These are phyloP conservation scores for Argyrosomus japonicus DNA, from an alignment of 2,113 vertebrate species.

Conservation along the genomic window DNA sequence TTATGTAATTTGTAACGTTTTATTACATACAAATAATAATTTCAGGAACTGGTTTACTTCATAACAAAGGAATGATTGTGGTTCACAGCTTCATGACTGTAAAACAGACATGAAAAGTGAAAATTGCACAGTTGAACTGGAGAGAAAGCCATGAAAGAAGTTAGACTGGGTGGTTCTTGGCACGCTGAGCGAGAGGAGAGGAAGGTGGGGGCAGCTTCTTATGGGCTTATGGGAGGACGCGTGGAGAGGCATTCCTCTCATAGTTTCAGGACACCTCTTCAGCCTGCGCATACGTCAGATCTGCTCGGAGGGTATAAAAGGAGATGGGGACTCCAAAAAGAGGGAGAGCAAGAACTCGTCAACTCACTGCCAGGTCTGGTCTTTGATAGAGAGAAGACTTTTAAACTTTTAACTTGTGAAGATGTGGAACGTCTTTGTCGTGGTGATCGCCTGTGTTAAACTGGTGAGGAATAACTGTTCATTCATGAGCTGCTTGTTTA, in stretches of 20 bases:
- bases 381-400: not conserved
- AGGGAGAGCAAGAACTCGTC: conserved; percentile 38
- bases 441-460: conserved; percentile 48
- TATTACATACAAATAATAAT: not conserved
- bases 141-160: conserved; percentile 35
- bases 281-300: conserved; percentile 84
- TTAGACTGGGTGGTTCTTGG: conserved; percentile 86
- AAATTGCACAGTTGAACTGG: not conserved
- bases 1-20: conserved; percentile 8
- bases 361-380: conserved; percentile 35
- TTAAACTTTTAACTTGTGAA: conserved; percentile 22
- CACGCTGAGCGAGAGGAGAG: conserved; percentile 43
- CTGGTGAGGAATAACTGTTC: conserved; percentile 69
- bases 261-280: conserved; percentile 89
- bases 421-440: conserved; percentile 70
- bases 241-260: conserved; percentile 90
- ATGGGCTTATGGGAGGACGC: conserved; percentile 82
- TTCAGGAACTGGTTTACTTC: not conserved
- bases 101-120: conserved; percentile 32
- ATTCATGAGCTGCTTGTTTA: not conserved
- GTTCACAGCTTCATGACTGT: conserved; percentile 4
- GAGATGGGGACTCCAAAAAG: conserved; percentile 46
- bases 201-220: conserved; percentile 18
- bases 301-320: conserved; percentile 74
- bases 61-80: not conserved